Evolutionary conservation across 2,888 invertebrate genomes (phyloP).

Genomic region (Endotricha flammealis): DNA sequence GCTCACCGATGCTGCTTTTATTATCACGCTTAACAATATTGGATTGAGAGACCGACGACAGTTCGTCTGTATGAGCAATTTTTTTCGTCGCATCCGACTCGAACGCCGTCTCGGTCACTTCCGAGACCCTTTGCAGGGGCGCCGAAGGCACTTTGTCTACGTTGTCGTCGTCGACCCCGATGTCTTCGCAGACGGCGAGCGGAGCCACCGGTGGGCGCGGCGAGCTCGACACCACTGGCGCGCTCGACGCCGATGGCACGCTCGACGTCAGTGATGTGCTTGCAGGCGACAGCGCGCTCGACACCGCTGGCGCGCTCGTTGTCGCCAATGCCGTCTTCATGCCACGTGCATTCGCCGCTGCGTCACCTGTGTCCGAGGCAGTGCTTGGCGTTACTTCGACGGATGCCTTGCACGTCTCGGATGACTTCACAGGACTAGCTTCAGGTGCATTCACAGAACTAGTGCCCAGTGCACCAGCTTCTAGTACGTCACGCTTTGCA

Average conservation of each 20-base stretch:
- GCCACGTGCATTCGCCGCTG: too few relatives aligned
- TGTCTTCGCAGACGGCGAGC: slow-evolving; percentile 83
- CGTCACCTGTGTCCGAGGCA: slow-evolving; percentile 19
- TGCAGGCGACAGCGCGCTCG: slow-evolving; percentile 12
- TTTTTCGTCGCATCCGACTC: slow-evolving; percentile 52
- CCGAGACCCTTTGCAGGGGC: slow-evolving; percentile 47
- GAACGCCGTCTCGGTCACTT: slow-evolving; percentile 46
- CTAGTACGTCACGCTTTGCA: slow-evolving; percentile 19
- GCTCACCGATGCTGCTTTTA: slow-evolving; percentile 55
- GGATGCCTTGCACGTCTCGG: neutral
- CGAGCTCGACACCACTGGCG: slow-evolving; percentile 11
- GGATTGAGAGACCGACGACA: slow-evolving; percentile 61
- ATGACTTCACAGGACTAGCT: neutral
- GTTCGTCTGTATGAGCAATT: slow-evolving; percentile 63
- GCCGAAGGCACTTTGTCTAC: slow-evolving; percentile 75
- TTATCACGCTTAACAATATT: slow-evolving; percentile 67
- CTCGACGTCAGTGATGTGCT: slow-evolving; percentile 11
- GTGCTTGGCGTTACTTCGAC: neutral
- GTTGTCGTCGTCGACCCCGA: slow-evolving; percentile 82
- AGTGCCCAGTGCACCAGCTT: slow-evolving; percentile 43
- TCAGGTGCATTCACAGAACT: slow-evolving; percentile 37
- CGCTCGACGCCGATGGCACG: slow-evolving; percentile 16
- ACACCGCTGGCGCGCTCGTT: slow-evolving; percentile 1
- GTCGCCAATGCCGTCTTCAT: too few relatives aligned
- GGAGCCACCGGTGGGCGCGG: slow-evolving; percentile 76